A percentile compares a stretch with the other conserved stretches of the same genome.
Evolutionary conservation across 2,888 invertebrate genomes (phyloP).

Genomic region (Eupsilia transversa): DNA sequence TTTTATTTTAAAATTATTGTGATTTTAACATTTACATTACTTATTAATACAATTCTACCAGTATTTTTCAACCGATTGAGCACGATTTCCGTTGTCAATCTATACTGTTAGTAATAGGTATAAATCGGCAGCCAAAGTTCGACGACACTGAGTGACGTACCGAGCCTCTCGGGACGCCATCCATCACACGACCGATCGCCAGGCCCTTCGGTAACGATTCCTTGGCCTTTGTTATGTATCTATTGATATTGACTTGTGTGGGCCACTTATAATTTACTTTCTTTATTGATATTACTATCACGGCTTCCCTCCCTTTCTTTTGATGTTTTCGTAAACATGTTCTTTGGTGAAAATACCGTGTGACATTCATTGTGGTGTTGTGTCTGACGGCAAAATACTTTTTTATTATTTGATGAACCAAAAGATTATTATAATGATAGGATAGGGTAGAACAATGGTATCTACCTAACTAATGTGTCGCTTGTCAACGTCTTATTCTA

Average conservation of each 20-base stretch:
- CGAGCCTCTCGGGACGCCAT: conserved; percentile 73
- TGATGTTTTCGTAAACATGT: conserved; percentile 25
- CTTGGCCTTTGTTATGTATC: conserved; percentile 70
- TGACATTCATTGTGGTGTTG: not conserved
- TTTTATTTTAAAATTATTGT: too few species aligned
- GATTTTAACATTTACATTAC: too few species aligned
- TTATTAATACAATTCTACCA: not conserved
- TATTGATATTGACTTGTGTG: conserved; percentile 68
- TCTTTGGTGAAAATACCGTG: not conserved
- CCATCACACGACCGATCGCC: conserved; percentile 74
- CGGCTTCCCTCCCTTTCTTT: conserved; percentile 10
- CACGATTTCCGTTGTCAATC: conserved; percentile 25
- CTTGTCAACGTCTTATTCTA: not conserved
- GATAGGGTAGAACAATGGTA: not conserved
- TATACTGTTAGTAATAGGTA: conserved; percentile 54
- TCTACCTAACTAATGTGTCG: not conserved
- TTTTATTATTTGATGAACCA: conserved; percentile 6
- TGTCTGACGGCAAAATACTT: not conserved
- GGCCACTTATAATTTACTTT: conserved; percentile 59
- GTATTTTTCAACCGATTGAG: conserved; percentile 1
- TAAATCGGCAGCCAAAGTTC: conserved; percentile 68
- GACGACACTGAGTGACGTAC: conserved; percentile 77
- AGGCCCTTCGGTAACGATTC: conserved; percentile 72
- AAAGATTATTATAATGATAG: conserved; percentile 21
- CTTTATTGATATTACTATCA: conserved; percentile 31